These are phyloP conservation scores for Patella pellucida DNA, from an alignment of 2,888 invertebrate species.

Conservation along the genomic window DNA sequence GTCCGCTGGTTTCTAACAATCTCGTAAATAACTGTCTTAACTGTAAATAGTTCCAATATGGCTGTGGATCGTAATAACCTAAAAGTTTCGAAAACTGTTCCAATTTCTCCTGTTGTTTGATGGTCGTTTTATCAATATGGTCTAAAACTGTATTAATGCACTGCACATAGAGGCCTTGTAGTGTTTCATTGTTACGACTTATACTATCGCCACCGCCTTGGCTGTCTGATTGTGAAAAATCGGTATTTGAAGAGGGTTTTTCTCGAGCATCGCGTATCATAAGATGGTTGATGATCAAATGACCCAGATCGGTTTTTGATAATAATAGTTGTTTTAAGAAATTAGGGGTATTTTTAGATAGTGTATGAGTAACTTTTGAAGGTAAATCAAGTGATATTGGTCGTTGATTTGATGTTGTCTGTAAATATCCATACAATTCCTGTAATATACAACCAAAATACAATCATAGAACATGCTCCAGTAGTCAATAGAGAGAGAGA, in stretches of 20 bases:
- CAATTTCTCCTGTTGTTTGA: slow-evolving; percentile 7
- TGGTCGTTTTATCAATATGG: slow-evolving; percentile 21
- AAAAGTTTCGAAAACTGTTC: slow-evolving; percentile 46
- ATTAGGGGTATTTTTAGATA: slow-evolving; percentile 24
- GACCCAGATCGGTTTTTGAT: slow-evolving; percentile 46
- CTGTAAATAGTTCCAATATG: slow-evolving; percentile 49
- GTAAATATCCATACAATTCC: slow-evolving; percentile 57
- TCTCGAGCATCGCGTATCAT: slow-evolving; percentile 19
- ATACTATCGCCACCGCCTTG: background rate
- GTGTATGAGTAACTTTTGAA: slow-evolving; percentile 9
- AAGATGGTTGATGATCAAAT: slow-evolving; percentile 42
- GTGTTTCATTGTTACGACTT: slow-evolving; percentile 42
- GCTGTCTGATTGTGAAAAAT: slow-evolving; percentile 26
- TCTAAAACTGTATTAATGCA: slow-evolving; percentile 50
- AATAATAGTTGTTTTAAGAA: slow-evolving; percentile 40
- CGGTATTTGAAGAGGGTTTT: slow-evolving; percentile 30
- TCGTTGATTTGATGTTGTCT: background rate
- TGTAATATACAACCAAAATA: slow-evolving; percentile 37
- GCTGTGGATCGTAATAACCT: slow-evolving; percentile 49
- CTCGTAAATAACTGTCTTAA: slow-evolving; percentile 50
- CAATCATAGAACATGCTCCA: background rate
- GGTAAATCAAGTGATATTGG: background rate
- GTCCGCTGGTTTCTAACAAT: slow-evolving; percentile 43
- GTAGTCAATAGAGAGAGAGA: too few species aligned
- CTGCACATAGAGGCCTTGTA: slow-evolving; percentile 51